Evolutionary conservation across 2,113 vertebrate species (phyloP).

Genomic region (Rhizomys pruinosus): DNA sequence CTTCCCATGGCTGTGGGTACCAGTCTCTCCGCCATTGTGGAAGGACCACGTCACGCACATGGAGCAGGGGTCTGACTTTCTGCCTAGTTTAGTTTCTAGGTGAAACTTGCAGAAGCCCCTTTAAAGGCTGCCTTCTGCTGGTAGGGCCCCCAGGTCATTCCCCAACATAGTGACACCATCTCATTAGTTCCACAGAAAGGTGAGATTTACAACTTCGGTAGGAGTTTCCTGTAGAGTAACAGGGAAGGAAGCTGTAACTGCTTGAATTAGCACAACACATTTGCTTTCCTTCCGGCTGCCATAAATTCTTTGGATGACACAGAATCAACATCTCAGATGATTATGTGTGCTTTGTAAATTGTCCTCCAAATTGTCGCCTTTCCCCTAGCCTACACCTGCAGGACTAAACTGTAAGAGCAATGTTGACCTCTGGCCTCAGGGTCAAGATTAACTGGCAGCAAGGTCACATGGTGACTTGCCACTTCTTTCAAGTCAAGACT

Average conservation of each 20-base stretch:
- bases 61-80: not conserved
- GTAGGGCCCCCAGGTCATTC: constrained; percentile 55
- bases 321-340: constrained; percentile 77
- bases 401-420: constrained; percentile 28
- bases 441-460: constrained; percentile 69
- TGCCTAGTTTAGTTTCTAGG: constrained; percentile 45
- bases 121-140: constrained; percentile 43
- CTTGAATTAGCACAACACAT: constrained; percentile 75
- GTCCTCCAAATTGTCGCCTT: constrained; percentile 63
- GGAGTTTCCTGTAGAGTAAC: constrained; percentile 73
- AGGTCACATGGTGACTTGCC: constrained; percentile 44
- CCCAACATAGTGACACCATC: constrained; percentile 60
- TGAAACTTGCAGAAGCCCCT: constrained; percentile 5
- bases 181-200: constrained; percentile 73
- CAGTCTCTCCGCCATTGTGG: not conserved
- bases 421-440: constrained; percentile 62
- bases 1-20: not conserved
- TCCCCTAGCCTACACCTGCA: constrained; percentile 48
- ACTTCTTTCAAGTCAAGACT: constrained; percentile 51
- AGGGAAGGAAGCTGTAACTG: constrained; percentile 74
- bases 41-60: not conserved
- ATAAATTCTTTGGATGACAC: constrained; percentile 78
- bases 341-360: constrained; percentile 73
- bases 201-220: constrained; percentile 79
- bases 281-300: constrained; percentile 74